These are phyloP conservation scores for Serinus canaria DNA, from an alignment of 2,113 vertebrate species.

Conservation along the genomic window DNA sequence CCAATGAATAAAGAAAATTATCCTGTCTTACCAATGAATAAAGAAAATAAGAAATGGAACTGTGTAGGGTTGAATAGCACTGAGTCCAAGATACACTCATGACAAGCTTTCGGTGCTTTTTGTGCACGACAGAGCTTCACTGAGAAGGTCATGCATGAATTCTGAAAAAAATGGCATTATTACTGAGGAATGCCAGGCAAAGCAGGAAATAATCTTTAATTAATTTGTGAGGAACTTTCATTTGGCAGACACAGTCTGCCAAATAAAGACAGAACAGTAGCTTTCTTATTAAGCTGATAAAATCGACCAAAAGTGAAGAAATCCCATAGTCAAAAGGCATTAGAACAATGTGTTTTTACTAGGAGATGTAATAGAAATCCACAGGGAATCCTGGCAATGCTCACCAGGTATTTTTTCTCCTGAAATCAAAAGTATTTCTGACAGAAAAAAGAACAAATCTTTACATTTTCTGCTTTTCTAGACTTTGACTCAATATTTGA, in stretches of 20 bases:
- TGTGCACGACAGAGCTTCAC: background rate
- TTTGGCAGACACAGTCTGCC: conserved; percentile 20
- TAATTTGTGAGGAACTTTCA: conserved; percentile 43
- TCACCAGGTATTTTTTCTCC: background rate
- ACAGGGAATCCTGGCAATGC: conserved; percentile 37
- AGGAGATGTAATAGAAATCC: conserved; percentile 24
- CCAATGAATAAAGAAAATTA: background rate
- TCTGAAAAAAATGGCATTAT: conserved; percentile 43
- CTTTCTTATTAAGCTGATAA: conserved; percentile 57
- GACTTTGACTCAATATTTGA: background rate
- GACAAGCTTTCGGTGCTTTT: background rate
- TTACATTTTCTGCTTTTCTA: background rate
- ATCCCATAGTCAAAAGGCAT: conserved; percentile 9
- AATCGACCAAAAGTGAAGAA: conserved; percentile 37
- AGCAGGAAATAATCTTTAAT: conserved; percentile 48
- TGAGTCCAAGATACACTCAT: background rate
- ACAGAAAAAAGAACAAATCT: background rate
- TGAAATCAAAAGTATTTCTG: conserved; percentile 18
- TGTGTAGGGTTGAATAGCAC: background rate
- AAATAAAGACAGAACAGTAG: conserved; percentile 45
- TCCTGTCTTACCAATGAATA: conserved; percentile 18
- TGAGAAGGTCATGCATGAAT: conserved; percentile 19
- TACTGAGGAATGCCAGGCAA: conserved; percentile 34
- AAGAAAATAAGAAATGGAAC: conserved; percentile 36
- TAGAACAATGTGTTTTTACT: conserved; percentile 41